These are phyloP conservation scores for Nebria salina DNA, from an alignment of 2,888 invertebrate species.

Conservation along the genomic window DNA sequence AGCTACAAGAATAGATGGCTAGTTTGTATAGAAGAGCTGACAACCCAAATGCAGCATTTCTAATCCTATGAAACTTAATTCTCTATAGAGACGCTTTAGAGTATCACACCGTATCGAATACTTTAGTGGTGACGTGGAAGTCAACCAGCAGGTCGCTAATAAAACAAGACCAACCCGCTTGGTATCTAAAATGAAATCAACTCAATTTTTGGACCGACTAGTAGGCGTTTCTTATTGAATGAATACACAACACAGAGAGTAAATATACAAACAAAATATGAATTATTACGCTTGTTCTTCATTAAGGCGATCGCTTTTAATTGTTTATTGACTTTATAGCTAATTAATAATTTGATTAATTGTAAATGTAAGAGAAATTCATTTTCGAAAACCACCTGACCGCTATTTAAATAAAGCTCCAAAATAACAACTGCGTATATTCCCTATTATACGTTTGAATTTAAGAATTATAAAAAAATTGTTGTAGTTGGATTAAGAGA, in stretches of 20 bases:
- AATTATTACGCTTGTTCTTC: conserved; percentile 38
- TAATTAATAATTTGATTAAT: conserved; percentile 40
- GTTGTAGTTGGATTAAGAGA: too few relatives aligned
- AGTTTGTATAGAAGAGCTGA: background rate
- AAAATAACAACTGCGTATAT: too few relatives aligned
- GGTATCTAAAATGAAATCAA: conserved; percentile 38
- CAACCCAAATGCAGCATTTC: background rate
- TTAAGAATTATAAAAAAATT: too few relatives aligned
- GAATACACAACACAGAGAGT: conserved; percentile 24
- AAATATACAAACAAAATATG: conserved; percentile 17
- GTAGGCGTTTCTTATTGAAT: conserved; percentile 13
- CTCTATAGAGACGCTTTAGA: background rate
- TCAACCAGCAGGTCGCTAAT: conserved; percentile 14
- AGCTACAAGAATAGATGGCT: background rate
- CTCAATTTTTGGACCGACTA: conserved; percentile 15
- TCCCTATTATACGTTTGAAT: too few relatives aligned
- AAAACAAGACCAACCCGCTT: conserved; percentile 11
- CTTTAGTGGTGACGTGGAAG: background rate
- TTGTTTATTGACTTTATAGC: conserved; percentile 39
- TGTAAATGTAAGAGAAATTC: conserved; percentile 21
- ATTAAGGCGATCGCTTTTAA: conserved; percentile 34
- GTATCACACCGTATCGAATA: background rate
- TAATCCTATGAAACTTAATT: background rate
- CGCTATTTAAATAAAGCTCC: background rate
- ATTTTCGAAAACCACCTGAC: conserved; percentile 38